Conservation (phyloP, 2,113 vertebrate genomes). For the Ctenomys sociabilis region DNA sequence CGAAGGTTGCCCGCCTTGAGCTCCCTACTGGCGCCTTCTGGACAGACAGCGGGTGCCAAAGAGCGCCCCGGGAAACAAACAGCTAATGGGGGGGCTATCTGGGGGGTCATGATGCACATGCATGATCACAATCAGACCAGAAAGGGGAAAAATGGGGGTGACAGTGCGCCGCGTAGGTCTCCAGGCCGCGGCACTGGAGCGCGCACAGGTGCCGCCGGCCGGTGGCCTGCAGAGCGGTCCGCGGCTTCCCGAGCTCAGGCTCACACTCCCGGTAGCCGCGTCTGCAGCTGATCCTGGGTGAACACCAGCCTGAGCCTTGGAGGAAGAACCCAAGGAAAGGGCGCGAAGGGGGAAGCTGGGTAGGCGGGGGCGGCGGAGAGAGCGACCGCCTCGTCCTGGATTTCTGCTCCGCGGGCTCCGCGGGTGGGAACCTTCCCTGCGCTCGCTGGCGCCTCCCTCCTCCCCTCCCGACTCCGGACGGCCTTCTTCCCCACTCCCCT, state of each 20-base stretch:
- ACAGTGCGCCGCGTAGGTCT: not conserved
- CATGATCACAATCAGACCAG: not conserved
- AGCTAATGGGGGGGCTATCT: not conserved
- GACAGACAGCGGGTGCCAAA: conserved; percentile 47
- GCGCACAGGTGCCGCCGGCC: conserved; percentile 70
- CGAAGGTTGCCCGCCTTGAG: conserved; percentile 44
- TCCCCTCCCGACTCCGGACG: not conserved
- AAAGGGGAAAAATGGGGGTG: not conserved
- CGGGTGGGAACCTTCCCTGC: not conserved
- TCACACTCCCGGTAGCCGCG: not conserved
- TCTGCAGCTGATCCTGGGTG: not conserved
- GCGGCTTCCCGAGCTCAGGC: not conserved
- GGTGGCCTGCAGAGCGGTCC: not conserved
- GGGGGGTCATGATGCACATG: conserved; percentile 31
- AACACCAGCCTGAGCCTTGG: not conserved
- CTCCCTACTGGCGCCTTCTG: conserved; percentile 59
- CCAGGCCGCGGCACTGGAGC: not conserved
- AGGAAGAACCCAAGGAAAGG: not conserved
- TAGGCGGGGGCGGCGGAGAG: not conserved
- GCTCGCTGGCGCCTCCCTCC: not conserved
- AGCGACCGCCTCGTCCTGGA: not conserved
- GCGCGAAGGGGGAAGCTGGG: not conserved
- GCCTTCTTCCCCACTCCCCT: not conserved
- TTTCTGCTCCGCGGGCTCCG: not conserved
- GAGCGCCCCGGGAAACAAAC: conserved; percentile 35